These are phyloP conservation scores for Novumbra hubbsi DNA, from an alignment of 2,797 vertebrate genomes.

Conservation along the genomic window DNA sequence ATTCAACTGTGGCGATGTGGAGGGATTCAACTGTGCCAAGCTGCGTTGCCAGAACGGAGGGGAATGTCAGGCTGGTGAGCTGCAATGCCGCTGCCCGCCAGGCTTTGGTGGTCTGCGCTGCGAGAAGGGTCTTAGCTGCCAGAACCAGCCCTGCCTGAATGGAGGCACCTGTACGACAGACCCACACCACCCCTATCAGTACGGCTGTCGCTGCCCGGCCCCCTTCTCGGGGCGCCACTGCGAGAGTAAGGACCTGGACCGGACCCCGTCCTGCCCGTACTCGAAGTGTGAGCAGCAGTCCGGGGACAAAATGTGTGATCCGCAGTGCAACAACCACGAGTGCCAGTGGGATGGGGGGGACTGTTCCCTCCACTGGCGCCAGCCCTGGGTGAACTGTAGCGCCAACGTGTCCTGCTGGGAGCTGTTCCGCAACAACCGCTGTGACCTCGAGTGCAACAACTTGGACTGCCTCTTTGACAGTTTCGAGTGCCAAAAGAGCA, in stretches of 20 bases:
- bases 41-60: constrained; percentile 84
- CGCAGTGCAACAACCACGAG: constrained; percentile 83
- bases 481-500: constrained; percentile 80
- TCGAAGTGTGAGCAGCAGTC: constrained; percentile 70
- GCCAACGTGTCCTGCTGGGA: constrained; percentile 81
- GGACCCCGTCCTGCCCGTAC: constrained; percentile 56
- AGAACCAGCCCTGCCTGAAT: constrained; percentile 75
- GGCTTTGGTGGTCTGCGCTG: constrained; percentile 79
- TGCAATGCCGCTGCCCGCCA: constrained; percentile 75
- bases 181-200: constrained; percentile 63
- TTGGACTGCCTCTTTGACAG: constrained; percentile 76
- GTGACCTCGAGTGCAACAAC: constrained; percentile 76
- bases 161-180: constrained; percentile 82
- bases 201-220: constrained; percentile 77
- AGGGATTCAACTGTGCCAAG: constrained; percentile 79
- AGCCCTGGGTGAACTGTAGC: constrained; percentile 86
- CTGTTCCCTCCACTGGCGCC: constrained; percentile 81
- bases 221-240: constrained; percentile 76
- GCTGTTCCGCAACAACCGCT: constrained; percentile 75
- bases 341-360: constrained; percentile 92
- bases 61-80: constrained; percentile 73
- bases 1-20: constrained; percentile 79
- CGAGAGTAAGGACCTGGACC: constrained; percentile 42
- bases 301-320: constrained; percentile 81
- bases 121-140: constrained; percentile 70